phyloP scores from a whole-genome alignment of 2,113 vertebrate species.

The Myrmecophaga tridactyla region DNA sequence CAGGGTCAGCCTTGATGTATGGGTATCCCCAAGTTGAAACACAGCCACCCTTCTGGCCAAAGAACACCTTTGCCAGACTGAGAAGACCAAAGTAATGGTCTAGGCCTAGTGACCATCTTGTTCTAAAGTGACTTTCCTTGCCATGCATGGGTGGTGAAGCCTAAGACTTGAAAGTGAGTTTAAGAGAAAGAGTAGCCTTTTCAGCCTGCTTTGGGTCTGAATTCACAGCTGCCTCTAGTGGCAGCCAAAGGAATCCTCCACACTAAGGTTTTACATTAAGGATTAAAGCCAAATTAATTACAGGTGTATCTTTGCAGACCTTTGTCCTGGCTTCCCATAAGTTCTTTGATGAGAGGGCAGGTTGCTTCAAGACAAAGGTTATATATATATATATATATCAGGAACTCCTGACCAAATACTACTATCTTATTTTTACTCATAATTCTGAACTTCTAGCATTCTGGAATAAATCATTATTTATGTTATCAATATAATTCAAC shows the following conservation, averaged over 20 bases:
- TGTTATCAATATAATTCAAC: constrained; percentile 5
- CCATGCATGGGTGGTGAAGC: neutral
- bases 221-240: neutral
- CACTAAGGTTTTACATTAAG: neutral
- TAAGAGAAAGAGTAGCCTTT: neutral
- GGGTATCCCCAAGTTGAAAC: neutral
- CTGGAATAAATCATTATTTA: constrained; percentile 8
- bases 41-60: neutral
- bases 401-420: neutral
- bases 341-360: neutral
- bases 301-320: neutral
- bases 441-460: neutral
- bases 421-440: neutral
- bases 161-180: neutral
- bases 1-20: neutral
- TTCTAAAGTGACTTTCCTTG: neutral
- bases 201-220: neutral
- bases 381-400: neutral
- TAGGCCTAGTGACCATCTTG: neutral
- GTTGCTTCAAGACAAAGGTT: neutral
- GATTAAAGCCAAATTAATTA: neutral
- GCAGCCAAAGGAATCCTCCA: neutral
- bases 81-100: neutral
- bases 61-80: neutral
- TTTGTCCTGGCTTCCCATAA: neutral